These are phyloP conservation scores for Lanistes nyassanus DNA, from an alignment of 1,140 invertebrate species.

Conservation along the genomic window DNA sequence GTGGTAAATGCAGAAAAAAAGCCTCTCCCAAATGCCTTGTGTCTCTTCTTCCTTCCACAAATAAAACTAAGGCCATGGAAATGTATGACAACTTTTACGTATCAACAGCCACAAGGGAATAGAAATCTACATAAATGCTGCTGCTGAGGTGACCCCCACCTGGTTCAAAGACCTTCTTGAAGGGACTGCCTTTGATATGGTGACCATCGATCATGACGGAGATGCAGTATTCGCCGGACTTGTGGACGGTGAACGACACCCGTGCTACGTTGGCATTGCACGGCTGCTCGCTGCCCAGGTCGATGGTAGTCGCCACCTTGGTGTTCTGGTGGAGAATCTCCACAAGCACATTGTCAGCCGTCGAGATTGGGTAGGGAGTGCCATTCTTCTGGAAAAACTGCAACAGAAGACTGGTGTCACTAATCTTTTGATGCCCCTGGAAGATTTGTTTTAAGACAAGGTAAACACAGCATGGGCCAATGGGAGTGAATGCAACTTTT, in stretches of 20 bases:
- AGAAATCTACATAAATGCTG: not conserved
- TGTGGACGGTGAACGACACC: slow-evolving; percentile 90
- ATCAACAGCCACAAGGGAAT: not conserved
- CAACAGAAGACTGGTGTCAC: slow-evolving; percentile 31
- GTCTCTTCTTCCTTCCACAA: too few relatives aligned
- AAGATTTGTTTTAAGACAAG: not conserved
- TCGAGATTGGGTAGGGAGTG: slow-evolving; percentile 90
- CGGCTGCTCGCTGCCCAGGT: slow-evolving; percentile 78
- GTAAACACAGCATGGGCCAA: not conserved
- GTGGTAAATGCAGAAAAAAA: too few relatives aligned
- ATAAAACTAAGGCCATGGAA: too few relatives aligned
- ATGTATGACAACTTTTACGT: not conserved
- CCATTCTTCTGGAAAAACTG: slow-evolving; percentile 92
- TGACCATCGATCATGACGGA: slow-evolving; percentile 81
- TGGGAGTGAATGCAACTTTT: too few relatives aligned
- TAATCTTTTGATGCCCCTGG: too few relatives aligned
- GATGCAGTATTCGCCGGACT: slow-evolving; percentile 88
- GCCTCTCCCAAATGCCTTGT: too few relatives aligned
- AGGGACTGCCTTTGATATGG: slow-evolving; percentile 77
- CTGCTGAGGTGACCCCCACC: slow-evolving; percentile 67
- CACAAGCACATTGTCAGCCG: slow-evolving; percentile 87
- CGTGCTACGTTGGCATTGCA: slow-evolving; percentile 84
- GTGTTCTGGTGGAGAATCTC: slow-evolving; percentile 85
- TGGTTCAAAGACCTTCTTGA: slow-evolving; percentile 75
- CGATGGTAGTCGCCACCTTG: slow-evolving; percentile 84